Base-by-base conservation (phyloP, 2,888 invertebrate genomes). In the Drosophila multiciliata region DNA sequence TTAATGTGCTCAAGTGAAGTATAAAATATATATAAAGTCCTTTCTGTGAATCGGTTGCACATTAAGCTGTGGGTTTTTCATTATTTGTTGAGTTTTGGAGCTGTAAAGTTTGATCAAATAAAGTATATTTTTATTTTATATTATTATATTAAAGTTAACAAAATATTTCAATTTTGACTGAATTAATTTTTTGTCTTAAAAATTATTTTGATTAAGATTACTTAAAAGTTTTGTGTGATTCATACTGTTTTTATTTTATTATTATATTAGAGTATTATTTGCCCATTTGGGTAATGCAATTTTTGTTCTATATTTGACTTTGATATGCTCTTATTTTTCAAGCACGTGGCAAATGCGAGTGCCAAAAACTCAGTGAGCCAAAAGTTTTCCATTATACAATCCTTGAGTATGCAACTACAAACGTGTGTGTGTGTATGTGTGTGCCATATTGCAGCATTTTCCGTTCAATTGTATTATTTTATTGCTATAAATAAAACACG, bases 401-500 rank as follows among this genome's bases (percentile, higher is more conserved):
- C 17, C 40, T 23, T 36, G 40, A 58, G 35, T 40, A 42, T 61
- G 55, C 55, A 55, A 55, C 29, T 29, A 11, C 9, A 38, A 26
- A 26, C 12, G 12, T 3, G 17, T 17, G 49, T 58, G 45, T 53
- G 55, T 40, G 3, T 23, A 36, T 69, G 66, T 65, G 59, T 66
- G 53, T 68, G 59, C 78, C 67, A 78, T 76, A 68, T 78, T 80
- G 77, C 63, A 69, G 77, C 65, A 80, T 80, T 76, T 72, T 76
- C 55, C 40, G 62, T 73, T 80, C 36, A 77, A 81, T 77, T 73
- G 69, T 81, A 67, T 80, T 64, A 73, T 66, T 74, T 45, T 69
- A 64, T 59, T 67, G 67, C 84, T 84, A 81, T 83, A 84, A 89
- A 87, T 88, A 87, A 66, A 75, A 53, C 35, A 36, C 35, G 58